These are phyloP conservation scores for Thecophora atra DNA, from an alignment of 2,888 invertebrate genomes.

Conservation along the genomic window DNA sequence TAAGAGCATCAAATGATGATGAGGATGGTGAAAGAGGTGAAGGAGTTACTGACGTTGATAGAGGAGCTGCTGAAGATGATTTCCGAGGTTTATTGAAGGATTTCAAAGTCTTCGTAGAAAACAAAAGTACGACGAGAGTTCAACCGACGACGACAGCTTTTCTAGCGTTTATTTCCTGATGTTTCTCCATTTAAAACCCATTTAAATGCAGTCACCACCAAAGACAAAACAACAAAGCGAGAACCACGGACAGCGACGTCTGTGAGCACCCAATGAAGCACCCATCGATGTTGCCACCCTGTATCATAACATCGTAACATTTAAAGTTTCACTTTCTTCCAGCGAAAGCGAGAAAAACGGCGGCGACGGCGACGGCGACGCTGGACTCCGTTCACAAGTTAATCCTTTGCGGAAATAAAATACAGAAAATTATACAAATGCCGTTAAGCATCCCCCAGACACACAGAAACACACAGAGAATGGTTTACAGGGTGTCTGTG, in stretches of 20 bases:
- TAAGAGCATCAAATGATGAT: conserved; percentile 54
- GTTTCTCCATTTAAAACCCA: background rate
- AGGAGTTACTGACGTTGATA: no score
- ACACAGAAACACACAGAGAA: conserved; percentile 10
- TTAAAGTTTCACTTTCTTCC: conserved; percentile 27
- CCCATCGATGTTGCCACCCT: conserved; percentile 1
- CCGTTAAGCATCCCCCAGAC: conserved; percentile 15
- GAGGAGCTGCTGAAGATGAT: no score
- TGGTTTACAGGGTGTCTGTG: background rate
- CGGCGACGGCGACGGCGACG: background rate
- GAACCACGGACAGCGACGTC: conserved; percentile 15
- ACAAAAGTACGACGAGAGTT: conserved; percentile 12
- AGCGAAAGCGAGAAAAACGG: background rate
- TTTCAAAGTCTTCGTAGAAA: background rate
- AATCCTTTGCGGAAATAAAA: conserved; percentile 36
- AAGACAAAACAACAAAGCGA: conserved; percentile 30
- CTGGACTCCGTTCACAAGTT: conserved; percentile 15
- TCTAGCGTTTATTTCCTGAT: no score
- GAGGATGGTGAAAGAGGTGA: conserved; percentile 29
- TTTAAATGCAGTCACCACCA: conserved; percentile 17
- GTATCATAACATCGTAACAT: background rate
- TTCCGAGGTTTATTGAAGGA: background rate
- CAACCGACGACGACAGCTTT: conserved; percentile 23
- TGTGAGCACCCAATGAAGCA: background rate
- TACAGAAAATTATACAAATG: conserved; percentile 41